A percentile compares a stretch with the other conserved stretches of the same genome.
phyloP scores from a whole-genome alignment of 2,888 invertebrate species.

The Lasioglossum lativentre region DNA sequence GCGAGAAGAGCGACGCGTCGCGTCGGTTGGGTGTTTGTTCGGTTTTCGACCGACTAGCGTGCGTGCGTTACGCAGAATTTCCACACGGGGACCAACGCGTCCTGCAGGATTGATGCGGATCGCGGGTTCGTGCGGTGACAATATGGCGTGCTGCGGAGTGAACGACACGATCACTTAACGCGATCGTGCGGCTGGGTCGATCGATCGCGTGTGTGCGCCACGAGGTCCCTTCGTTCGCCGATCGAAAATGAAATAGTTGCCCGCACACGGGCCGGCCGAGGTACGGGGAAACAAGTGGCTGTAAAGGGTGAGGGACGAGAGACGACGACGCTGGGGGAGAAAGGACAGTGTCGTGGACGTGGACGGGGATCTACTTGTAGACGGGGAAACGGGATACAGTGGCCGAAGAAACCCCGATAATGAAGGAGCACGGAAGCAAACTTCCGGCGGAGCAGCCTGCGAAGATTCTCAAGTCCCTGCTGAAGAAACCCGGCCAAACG shows the following conservation, averaged over 20 bases:
- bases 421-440: conserved; percentile 80
- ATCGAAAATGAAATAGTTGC: not conserved
- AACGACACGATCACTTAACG: conserved; percentile 53
- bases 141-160: conserved; percentile 37
- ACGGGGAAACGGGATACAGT: not conserved
- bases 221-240: not conserved
- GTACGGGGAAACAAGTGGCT: not conserved
- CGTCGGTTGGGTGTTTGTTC: not conserved
- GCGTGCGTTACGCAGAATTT: not conserved
- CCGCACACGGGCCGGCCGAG: not conserved
- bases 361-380: conserved; percentile 5
- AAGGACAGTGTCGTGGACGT: not conserved
- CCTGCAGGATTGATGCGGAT: conserved; percentile 2
- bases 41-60: not conserved
- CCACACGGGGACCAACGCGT: not conserved
- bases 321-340: no score
- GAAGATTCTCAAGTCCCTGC: conserved; percentile 88
- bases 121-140: not conserved
- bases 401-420: conserved; percentile 52
- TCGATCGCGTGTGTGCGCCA: not conserved
- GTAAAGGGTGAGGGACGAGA: conserved; percentile 4
- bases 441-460: conserved; percentile 77
- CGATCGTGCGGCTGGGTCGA: conserved; percentile 14
- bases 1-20: no score
- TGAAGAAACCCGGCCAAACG: conserved; percentile 90